Evolutionary conservation across 2,797 vertebrate genomes (phyloP).

Genomic region (Schizopygopsis pylzovi): DNA sequence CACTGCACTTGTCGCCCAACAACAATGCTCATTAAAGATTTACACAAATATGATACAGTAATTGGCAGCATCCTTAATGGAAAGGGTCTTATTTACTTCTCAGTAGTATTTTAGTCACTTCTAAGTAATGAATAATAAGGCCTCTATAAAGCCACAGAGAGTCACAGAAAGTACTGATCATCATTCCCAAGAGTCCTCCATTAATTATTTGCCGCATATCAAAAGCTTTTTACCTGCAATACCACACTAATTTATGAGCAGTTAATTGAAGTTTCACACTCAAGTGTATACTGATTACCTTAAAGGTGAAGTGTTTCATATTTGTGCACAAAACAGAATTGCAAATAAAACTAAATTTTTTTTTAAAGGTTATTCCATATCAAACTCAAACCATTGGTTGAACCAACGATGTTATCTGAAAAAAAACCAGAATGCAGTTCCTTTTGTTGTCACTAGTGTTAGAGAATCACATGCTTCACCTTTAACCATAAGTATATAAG

Average conservation of each 20-base stretch:
- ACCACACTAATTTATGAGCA: neutral
- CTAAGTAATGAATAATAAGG: slow-evolving; percentile 15
- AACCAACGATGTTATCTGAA: neutral
- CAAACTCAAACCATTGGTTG: neutral
- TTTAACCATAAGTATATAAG: neutral
- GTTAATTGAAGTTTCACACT: neutral
- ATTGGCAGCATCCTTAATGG: slow-evolving; percentile 1
- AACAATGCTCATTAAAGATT: slow-evolving; percentile 28
- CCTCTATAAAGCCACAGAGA: neutral
- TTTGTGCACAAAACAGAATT: neutral
- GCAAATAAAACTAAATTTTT: neutral
- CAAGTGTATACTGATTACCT: neutral
- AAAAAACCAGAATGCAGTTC: neutral
- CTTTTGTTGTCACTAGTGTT: neutral
- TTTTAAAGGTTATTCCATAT: neutral
- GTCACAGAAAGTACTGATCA: neutral
- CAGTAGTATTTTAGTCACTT: slow-evolving; percentile 6
- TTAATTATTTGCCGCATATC: neutral
- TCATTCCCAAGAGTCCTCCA: slow-evolving; percentile 17
- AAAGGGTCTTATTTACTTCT: slow-evolving; percentile 37
- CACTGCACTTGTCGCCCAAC: slow-evolving; percentile 11
- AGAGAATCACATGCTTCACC: neutral
- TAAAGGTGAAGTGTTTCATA: neutral
- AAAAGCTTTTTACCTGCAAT: slow-evolving; percentile 21
- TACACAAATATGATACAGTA: slow-evolving; percentile 36